phyloP scores from a whole-genome alignment of 2,797 vertebrate species.

The Crax fasciolata region DNA sequence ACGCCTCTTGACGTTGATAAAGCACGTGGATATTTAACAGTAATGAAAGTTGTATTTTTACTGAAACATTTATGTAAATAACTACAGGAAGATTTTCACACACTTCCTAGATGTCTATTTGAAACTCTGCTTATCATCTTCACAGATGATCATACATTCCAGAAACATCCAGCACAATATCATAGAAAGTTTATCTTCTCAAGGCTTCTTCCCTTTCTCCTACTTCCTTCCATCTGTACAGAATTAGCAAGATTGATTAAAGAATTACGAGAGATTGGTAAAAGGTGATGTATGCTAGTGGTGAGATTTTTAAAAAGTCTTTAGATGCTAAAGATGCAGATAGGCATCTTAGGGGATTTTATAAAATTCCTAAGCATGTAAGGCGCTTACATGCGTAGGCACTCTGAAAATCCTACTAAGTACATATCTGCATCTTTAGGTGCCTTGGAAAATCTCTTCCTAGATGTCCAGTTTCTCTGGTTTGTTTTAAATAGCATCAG shows the following conservation, averaged over 20 bases:
- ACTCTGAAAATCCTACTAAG: slow-evolving; percentile 63
- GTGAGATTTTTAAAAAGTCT: background rate
- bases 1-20: background rate
- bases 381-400: slow-evolving; percentile 67
- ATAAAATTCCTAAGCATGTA: slow-evolving; percentile 63
- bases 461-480: background rate
- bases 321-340: slow-evolving; percentile 55
- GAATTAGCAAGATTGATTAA: background rate
- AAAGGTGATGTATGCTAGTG: background rate
- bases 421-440: slow-evolving; percentile 42
- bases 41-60: background rate
- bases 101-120: background rate
- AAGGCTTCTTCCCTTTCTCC: background rate
- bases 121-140: background rate
- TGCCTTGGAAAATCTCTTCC: slow-evolving; percentile 18
- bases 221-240: background rate
- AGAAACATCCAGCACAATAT: background rate
- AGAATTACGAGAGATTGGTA: background rate
- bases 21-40: background rate
- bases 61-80: background rate
- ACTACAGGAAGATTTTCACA: background rate
- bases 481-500: background rate
- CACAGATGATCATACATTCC: accelerated
- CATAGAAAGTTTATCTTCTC: background rate
- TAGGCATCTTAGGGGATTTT: slow-evolving; percentile 68